Conservation (phyloP, 2,113 vertebrate species). For the Nipponia nippon region DNA sequence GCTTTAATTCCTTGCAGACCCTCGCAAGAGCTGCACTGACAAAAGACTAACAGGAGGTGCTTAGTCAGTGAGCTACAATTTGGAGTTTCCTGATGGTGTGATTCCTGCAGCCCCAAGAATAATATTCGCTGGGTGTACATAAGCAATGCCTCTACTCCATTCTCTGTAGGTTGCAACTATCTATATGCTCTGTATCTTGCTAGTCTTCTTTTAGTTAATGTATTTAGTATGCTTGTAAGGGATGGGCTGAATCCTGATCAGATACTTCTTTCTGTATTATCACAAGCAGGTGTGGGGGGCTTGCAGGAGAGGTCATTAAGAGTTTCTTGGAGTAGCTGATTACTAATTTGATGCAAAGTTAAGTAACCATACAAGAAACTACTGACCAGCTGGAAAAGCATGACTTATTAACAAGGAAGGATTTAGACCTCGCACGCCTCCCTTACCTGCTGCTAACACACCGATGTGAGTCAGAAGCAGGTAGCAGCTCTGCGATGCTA, state of each 20-base stretch:
- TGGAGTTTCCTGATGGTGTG: neutral
- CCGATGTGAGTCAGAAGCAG: neutral
- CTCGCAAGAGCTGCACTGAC: neutral
- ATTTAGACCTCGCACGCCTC: neutral
- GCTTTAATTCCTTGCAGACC: neutral
- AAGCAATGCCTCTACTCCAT: neutral
- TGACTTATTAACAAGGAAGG: neutral
- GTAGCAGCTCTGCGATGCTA: constrained; percentile 8
- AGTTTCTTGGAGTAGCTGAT: neutral
- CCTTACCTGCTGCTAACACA: neutral
- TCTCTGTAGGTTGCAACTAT: neutral
- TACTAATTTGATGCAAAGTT: neutral
- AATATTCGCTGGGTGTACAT: neutral
- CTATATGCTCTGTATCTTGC: neutral
- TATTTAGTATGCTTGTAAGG: neutral
- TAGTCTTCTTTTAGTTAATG: neutral
- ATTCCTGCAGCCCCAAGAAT: neutral
- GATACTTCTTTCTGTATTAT: neutral
- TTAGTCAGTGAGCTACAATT: neutral
- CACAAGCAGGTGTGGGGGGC: neutral
- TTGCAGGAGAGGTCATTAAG: neutral
- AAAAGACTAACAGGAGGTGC: neutral
- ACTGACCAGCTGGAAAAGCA: neutral
- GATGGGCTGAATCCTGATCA: neutral
- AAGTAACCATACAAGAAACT: neutral